phyloP scores from a whole-genome alignment of 2,113 vertebrate species.

The Nicator chloris region DNA sequence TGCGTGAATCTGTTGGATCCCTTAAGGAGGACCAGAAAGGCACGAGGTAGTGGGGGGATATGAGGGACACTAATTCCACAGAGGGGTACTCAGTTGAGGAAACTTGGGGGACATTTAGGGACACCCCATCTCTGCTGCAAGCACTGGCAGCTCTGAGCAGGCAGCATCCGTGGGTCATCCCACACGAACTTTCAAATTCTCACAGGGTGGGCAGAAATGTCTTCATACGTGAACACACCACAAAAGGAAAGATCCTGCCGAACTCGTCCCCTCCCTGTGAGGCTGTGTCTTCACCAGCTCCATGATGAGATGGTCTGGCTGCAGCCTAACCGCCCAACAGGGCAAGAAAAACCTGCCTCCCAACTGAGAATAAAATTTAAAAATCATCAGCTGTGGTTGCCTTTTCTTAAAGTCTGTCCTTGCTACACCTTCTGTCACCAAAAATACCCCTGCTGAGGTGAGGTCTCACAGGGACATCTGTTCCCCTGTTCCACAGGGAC shows the following conservation, averaged over 20 bases:
- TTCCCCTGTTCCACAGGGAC: neutral
- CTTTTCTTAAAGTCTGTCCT: neutral
- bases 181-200: neutral
- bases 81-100: fast-evolving
- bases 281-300: neutral
- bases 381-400: neutral
- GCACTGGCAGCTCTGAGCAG: neutral
- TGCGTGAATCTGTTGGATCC: neutral
- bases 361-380: neutral
- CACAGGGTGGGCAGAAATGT: conserved; percentile 3
- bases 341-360: neutral
- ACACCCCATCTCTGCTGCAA: neutral
- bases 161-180: fast-evolving
- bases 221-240: neutral
- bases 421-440: neutral
- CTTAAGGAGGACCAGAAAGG: conserved; percentile 34
- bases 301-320: neutral
- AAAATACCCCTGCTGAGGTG: fast-evolving
- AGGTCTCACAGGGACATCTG: neutral
- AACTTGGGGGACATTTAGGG: neutral
- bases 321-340: fast-evolving
- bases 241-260: neutral
- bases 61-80: neutral
- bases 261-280: neutral
- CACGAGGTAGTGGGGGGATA: neutral